phyloP scores from a whole-genome alignment of 2,797 vertebrate species.

The Danio albolineatus region DNA sequence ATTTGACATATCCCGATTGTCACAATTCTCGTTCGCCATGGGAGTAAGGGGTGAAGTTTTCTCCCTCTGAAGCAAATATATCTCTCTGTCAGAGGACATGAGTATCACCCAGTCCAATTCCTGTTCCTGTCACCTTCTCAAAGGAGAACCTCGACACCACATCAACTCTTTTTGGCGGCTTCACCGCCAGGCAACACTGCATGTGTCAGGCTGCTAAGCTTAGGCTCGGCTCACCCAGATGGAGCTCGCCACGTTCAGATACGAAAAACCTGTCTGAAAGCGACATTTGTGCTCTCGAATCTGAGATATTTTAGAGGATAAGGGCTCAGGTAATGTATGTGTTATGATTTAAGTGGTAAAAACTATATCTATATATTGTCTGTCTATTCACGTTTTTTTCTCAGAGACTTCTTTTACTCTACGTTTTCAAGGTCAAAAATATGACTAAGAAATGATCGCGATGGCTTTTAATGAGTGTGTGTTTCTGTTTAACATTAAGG shows the following conservation, averaged over 20 bases:
- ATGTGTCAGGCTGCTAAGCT: constrained; percentile 68
- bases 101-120: constrained; percentile 68
- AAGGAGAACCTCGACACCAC: constrained; percentile 70
- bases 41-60: constrained; percentile 39
- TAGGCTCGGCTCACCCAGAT: constrained; percentile 39
- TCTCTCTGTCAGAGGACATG: constrained; percentile 66
- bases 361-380: background rate
- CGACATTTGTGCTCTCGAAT: background rate
- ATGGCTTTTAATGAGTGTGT: background rate
- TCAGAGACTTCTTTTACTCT: background rate
- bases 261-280: constrained; percentile 63
- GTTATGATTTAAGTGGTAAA: constrained; percentile 14
- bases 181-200: constrained; percentile 71
- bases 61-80: constrained; percentile 51
- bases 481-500: constrained; percentile 12
- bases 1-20: constrained; percentile 26
- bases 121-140: constrained; percentile 70
- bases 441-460: background rate
- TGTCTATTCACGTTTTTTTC: background rate
- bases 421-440: background rate
- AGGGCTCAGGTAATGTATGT: background rate
- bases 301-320: constrained; percentile 3
- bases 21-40: constrained; percentile 44
- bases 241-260: constrained; percentile 54
- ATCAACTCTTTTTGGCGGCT: constrained; percentile 78